phyloP scores from a whole-genome alignment of 2,113 vertebrate genomes.

The Eurystomus gularis region DNA sequence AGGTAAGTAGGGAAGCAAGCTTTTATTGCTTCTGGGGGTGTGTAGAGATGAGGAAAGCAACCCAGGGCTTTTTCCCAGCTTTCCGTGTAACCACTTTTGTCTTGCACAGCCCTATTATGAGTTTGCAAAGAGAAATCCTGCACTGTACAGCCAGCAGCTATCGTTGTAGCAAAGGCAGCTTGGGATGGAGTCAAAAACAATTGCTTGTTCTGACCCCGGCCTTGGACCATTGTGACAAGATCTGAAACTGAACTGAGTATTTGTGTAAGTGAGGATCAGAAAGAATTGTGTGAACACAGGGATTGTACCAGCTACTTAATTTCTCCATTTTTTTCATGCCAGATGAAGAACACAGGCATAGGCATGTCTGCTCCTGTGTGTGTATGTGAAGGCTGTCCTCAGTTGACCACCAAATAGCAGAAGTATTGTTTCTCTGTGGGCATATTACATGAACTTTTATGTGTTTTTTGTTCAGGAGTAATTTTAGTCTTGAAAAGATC shows the following conservation, averaged over 20 bases:
- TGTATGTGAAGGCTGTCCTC: neutral
- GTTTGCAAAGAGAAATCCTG: neutral
- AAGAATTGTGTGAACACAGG: neutral
- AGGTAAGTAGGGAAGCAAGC: slow-evolving; percentile 73
- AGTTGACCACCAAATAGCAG: neutral
- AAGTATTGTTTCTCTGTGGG: neutral
- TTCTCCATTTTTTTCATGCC: neutral
- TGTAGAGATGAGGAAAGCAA: neutral
- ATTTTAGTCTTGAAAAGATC: neutral
- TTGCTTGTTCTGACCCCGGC: neutral
- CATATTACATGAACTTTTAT: neutral
- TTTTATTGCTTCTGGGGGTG: neutral
- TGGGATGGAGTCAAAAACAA: neutral
- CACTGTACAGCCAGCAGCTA: rapidly evolving
- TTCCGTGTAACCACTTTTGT: rapidly evolving
- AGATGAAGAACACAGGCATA: neutral
- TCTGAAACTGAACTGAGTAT: neutral
- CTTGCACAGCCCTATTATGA: rapidly evolving
- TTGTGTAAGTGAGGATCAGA: neutral
- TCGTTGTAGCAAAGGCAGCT: neutral
- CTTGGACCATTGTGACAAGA: neutral
- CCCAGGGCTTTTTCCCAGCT: neutral
- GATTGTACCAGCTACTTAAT: neutral
- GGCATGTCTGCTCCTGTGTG: neutral
- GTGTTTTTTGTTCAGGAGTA: neutral